These are phyloP conservation scores for Chydorus sphaericus DNA, from an alignment of 2,888 invertebrate species.

Conservation along the genomic window DNA sequence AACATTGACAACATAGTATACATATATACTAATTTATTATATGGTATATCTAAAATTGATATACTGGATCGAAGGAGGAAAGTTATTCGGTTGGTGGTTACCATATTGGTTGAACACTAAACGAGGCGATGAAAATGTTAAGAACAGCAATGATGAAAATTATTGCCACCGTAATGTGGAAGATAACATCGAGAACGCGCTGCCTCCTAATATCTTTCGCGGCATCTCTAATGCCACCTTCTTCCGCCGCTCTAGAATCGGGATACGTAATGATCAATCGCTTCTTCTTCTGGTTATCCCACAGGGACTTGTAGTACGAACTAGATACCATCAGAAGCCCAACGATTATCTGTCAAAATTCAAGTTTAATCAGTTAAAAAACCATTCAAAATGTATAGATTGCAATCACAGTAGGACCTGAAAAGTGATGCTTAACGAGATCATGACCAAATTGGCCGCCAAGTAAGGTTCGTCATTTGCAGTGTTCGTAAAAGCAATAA, in stretches of 20 bases:
- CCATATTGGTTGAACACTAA: background rate
- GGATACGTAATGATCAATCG: no score
- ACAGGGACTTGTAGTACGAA: background rate
- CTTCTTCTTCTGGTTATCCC: no score
- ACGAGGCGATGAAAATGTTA: background rate
- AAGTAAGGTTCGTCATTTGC: background rate
- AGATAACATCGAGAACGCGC: background rate
- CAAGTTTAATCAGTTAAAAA: background rate
- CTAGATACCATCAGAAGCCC: background rate
- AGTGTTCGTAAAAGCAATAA: background rate
- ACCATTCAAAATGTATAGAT: background rate
- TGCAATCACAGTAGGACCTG: background rate
- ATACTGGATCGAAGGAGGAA: background rate
- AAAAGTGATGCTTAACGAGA: background rate
- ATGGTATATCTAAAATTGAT: no score
- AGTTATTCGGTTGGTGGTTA: background rate
- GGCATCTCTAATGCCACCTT: no score
- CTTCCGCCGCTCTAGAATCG: no score
- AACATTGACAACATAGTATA: no score
- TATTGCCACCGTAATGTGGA: background rate
- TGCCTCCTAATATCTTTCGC: background rate
- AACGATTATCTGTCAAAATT: background rate
- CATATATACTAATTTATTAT: no score
- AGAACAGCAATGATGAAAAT: background rate
- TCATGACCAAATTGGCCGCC: background rate